Evolutionary conservation across 2,888 invertebrate genomes (phyloP).

Genomic region (Hydrotaea cyrtoneurina): DNA sequence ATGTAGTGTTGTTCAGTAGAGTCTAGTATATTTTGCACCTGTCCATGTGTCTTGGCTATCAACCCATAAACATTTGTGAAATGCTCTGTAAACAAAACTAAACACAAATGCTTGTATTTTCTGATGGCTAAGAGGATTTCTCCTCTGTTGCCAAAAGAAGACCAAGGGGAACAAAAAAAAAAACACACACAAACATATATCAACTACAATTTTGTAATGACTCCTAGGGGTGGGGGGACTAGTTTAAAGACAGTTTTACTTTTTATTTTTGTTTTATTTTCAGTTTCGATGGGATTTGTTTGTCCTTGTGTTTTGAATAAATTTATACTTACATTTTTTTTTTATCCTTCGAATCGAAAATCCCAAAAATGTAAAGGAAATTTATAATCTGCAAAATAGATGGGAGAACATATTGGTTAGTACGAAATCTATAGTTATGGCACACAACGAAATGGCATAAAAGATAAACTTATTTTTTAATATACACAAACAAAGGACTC

Average conservation of each 20-base stretch:
- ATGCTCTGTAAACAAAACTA: conserved; percentile 34
- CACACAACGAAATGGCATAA: not conserved
- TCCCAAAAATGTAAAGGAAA: conserved; percentile 29
- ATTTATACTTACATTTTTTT: conserved; percentile 55
- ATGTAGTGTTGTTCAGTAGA: not conserved
- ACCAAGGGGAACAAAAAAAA: not conserved
- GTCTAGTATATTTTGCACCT: conserved; percentile 60
- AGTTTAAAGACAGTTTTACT: not conserved
- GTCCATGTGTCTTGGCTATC: conserved; percentile 67
- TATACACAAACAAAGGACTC: not conserved
- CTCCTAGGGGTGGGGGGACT: conserved; percentile 4
- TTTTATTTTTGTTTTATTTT: not conserved
- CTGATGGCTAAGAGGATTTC: not conserved
- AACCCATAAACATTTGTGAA: conserved; percentile 63
- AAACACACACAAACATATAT: too few relatives aligned
- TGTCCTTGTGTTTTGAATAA: not conserved
- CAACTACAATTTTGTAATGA: conserved; percentile 26
- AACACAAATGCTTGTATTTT: conserved; percentile 15
- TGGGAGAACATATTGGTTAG: not conserved
- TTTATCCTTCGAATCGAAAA: conserved; percentile 18
- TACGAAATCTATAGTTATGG: conserved; percentile 1
- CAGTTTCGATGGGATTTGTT: conserved; percentile 11
- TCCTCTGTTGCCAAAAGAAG: not conserved
- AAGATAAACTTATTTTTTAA: not conserved
- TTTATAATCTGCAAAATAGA: conserved; percentile 52